A percentile compares a stretch with the other conserved stretches of the same genome.
These are phyloP conservation scores for Arge pagana DNA, from an alignment of 2,888 invertebrate genomes.

Conservation along the genomic window DNA sequence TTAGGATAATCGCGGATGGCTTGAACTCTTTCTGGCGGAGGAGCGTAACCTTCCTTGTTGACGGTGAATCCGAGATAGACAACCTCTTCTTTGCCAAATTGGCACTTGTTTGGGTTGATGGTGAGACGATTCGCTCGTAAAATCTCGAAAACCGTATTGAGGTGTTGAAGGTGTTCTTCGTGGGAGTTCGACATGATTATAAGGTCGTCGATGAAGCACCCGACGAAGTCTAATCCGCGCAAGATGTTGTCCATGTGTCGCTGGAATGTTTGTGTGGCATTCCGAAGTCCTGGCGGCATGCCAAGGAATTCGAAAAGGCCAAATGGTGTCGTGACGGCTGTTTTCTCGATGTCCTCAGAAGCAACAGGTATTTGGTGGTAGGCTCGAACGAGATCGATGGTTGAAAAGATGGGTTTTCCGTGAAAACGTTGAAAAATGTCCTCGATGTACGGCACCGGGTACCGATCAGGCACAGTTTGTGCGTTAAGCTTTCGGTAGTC, in stretches of 20 bases:
- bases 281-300: constrained; percentile 33
- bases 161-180: constrained; percentile 26
- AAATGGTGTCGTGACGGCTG: constrained; percentile 23
- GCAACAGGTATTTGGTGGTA: constrained; percentile 25
- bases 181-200: constrained; percentile 24
- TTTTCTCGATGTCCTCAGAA: constrained; percentile 18
- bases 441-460: constrained; percentile 20
- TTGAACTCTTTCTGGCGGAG: constrained; percentile 44
- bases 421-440: constrained; percentile 12
- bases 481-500: constrained; percentile 24
- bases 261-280: constrained; percentile 38
- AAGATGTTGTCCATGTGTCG: constrained; percentile 36
- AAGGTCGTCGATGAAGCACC: constrained; percentile 35
- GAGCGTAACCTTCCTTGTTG: constrained; percentile 39
- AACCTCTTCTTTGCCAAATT: constrained; percentile 36
- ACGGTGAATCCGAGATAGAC: constrained; percentile 42
- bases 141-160: constrained; percentile 23
- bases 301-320: constrained; percentile 23
- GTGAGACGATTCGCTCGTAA: constrained; percentile 19
- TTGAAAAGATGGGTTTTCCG: constrained; percentile 24
- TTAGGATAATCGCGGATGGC: constrained; percentile 36
- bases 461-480: constrained; percentile 22
- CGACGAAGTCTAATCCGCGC: constrained; percentile 30
- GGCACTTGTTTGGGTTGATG: constrained; percentile 45
- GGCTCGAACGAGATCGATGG: constrained; percentile 22